Evolutionary conservation across 35 echinoderm and acorn worm species (phyloP), one percentile per base, ranked within the genome.

Genomic region (Lytechinus variegatus): DNA sequence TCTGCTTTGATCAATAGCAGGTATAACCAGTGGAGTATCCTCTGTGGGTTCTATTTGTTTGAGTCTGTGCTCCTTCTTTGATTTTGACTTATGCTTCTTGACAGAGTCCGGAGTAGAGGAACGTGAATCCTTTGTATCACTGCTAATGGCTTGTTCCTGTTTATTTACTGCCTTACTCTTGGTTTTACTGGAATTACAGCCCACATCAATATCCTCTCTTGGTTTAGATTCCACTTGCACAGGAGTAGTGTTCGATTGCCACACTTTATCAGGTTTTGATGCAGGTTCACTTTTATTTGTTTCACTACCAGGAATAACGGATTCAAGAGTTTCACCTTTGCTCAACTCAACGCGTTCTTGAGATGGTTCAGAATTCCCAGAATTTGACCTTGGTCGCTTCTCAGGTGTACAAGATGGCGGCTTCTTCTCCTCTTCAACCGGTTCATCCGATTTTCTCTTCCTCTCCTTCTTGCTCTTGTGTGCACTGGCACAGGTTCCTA

Each of bases 381-480:
- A 95, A 28, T 95, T 95, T 55, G 94, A 95, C 53, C 94, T 95
- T 52, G 55, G 79, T 86, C 94, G 79, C 44, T 95, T 86, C 27
- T 51, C 56, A 54, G 92, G 52, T 54, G 92, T 55, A 27, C 54
- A 57, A 27, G 94, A 52, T 86, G 94, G 66, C 9, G 61, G 56
- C 87, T 97, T 97, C 55, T 95, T 95, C 12, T 95, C 94, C 89
- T 95, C 95, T 61, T 87, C 89, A 52, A 86, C 79, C 27, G 86
- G 91, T 33, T 97, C 98, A 55, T 94, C 93, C 33, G 98, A 58
- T 96, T 99, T 97, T 54, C 96, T 95, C 86, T 97, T 99, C 54
- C 98, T 95, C 10, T 99, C 98, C 60, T 97, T 97, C 94, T 97
- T 99, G 54, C 94, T 94, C 91, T 96, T 99, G 92, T 61, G 94